Evolutionary conservation across 2,888 invertebrate genomes (phyloP).

Genomic region (Drosophila rellima): DNA sequence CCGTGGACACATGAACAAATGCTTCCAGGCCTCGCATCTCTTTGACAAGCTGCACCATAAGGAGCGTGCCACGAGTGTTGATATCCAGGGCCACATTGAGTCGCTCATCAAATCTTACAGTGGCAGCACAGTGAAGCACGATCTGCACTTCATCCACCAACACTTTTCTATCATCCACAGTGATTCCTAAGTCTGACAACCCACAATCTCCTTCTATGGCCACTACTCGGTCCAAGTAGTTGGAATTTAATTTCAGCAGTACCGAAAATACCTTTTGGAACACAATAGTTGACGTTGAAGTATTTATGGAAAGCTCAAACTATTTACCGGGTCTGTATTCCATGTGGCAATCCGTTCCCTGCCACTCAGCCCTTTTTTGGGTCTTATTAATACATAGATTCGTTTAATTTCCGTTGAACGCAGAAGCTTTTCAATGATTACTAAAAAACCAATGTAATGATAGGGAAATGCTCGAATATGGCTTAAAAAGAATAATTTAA

Average conservation of each 20-base stretch:
- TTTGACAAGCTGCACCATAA: slow-evolving; percentile 88
- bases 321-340: slow-evolving; percentile 88
- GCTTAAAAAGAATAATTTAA: no score
- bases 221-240: slow-evolving; percentile 76
- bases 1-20: slow-evolving; percentile 89
- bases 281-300: neutral
- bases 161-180: slow-evolving; percentile 75
- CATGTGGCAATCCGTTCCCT: slow-evolving; percentile 87
- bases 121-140: slow-evolving; percentile 95
- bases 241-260: slow-evolving; percentile 66
- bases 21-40: slow-evolving; percentile 87
- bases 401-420: slow-evolving; percentile 36
- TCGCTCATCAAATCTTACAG: slow-evolving; percentile 91
- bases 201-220: slow-evolving; percentile 84
- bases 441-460: no score
- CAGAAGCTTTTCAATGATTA: no score
- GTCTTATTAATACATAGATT: slow-evolving; percentile 87
- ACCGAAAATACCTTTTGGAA: slow-evolving; percentile 60
- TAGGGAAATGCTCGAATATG: no score
- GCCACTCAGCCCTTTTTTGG: slow-evolving; percentile 88
- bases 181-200: slow-evolving; percentile 83
- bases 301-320: neutral
- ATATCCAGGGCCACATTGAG: slow-evolving; percentile 89
- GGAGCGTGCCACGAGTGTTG: slow-evolving; percentile 89
- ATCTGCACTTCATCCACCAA: slow-evolving; percentile 85